These are phyloP conservation scores for Crossocerus cetratus DNA, from an alignment of 2,888 invertebrate species.

Conservation along the genomic window DNA sequence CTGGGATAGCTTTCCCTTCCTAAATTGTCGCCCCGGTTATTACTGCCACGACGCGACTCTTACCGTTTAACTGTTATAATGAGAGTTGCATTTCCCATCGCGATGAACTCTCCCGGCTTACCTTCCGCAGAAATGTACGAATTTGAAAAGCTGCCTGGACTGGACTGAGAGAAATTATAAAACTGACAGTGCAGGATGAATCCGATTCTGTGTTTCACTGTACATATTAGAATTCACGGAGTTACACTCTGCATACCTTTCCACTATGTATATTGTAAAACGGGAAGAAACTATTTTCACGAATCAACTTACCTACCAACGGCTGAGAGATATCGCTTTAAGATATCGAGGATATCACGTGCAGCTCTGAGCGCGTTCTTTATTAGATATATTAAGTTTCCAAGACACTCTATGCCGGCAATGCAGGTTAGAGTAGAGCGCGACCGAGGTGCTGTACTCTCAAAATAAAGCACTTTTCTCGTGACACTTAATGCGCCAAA, in stretches of 20 bases:
- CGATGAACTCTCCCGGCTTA: too few species aligned
- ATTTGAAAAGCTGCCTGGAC: not conserved
- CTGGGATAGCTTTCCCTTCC: not conserved
- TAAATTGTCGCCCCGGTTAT: too few species aligned
- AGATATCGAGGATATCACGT: constrained; percentile 26
- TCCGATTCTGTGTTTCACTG: too few species aligned
- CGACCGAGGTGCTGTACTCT: not conserved
- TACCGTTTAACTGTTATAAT: too few species aligned
- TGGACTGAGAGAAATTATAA: not conserved
- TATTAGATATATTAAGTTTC: constrained; percentile 41
- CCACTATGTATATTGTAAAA: too few species aligned
- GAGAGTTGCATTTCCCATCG: too few species aligned
- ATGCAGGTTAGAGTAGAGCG: not conserved
- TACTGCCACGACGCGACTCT: not conserved
- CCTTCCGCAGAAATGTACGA: too few species aligned
- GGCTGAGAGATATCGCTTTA: constrained; percentile 40
- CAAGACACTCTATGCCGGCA: constrained; percentile 26
- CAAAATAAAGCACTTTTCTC: too few species aligned
- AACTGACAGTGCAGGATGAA: constrained; percentile 14
- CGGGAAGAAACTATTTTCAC: constrained; percentile 42
- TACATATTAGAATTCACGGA: too few species aligned
- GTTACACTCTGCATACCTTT: too few species aligned
- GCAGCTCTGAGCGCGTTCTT: constrained; percentile 20
- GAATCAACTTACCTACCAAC: constrained; percentile 38
- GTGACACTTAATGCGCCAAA: not conserved